A percentile compares a stretch with the other conserved stretches of the same genome.
Evolutionary conservation across 2,797 vertebrate species (phyloP).

Genomic region (Coregonus sp.): DNA sequence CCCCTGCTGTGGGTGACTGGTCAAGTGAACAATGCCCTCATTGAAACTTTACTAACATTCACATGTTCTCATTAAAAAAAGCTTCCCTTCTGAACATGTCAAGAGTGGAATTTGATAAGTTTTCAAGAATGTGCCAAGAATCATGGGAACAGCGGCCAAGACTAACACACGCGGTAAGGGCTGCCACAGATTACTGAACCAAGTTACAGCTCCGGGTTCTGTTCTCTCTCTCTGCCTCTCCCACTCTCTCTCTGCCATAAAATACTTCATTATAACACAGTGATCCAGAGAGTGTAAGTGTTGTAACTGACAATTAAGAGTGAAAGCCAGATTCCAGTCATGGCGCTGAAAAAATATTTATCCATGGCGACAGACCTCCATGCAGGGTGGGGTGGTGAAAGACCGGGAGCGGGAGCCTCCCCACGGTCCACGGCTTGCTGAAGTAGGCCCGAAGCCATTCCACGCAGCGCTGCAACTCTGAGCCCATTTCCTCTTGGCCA

Average conservation of each 20-base stretch:
- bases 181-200: conserved; percentile 80
- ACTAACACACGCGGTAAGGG: conserved; percentile 80
- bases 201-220: conserved; percentile 79
- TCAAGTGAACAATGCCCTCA: conserved; percentile 72
- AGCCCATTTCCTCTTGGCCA: conserved; percentile 61
- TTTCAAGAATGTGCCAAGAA: conserved; percentile 80
- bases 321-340: conserved; percentile 78
- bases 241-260: conserved; percentile 71
- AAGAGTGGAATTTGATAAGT: conserved; percentile 81
- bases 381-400: conserved; percentile 87
- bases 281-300: conserved; percentile 78
- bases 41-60: conserved; percentile 78
- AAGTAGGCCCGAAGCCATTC: conserved; percentile 90
- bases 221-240: conserved; percentile 55
- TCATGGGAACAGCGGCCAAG: conserved; percentile 78
- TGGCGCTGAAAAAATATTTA: conserved; percentile 68
- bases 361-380: conserved; percentile 75
- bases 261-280: conserved; percentile 78
- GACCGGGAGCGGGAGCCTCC: conserved; percentile 77
- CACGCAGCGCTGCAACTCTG: conserved; percentile 76
- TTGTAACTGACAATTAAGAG: conserved; percentile 82
- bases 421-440: conserved; percentile 67
- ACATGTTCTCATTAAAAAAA: conserved; percentile 74
- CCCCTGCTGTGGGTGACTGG: conserved; percentile 52
- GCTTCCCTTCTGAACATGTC: conserved; percentile 79